Base-by-base conservation (phyloP, 2,113 vertebrate genomes). In the Alces alces region DNA sequence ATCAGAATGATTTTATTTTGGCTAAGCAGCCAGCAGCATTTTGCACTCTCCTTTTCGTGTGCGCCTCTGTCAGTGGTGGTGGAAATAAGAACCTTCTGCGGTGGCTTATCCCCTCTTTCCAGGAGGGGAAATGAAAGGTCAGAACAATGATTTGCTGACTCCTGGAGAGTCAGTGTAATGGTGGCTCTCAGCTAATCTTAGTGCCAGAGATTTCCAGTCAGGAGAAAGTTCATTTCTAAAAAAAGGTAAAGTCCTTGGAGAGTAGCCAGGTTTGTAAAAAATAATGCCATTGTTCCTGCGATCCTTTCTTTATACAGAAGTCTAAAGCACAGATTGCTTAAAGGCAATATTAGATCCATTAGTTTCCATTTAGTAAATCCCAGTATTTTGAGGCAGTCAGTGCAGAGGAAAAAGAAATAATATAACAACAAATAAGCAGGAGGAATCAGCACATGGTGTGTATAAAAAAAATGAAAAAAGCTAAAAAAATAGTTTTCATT, bases 141-240 rank as follows among this genome's bases (percentile, higher is more conserved):
- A 95, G 64, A 57, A 73, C n/a, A 19, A 54, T 10, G 60, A 86
- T 57, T 92, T 96, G 70, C 90, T 64, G 87, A 64, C 95, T 19
- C 2, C 21, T 0, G 4, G 21, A 57, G 88, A n/a, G 54, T 14
- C 30, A 39, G 16, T 2, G 11, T 23, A 3, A 52, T 7, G 43
- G 76, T 60, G 45, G 3, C 25, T 80, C 47, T 88, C 23, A 21
- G 64, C 87, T 85, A 13, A 78, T 82, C 86, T 89, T 2, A 76
- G 64, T 54, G 55, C 6, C 33, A 19, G 45, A 64, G 61, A 60
- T n/a, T 80, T 85, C 58, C 11, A 7, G 45, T 39, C 7, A 23
- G 87, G 61, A 60, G 30, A 66, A 73, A 89, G 52, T 87, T 64
- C 79, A 50, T 47, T 43, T 89, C 39, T 17, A 9, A 92, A 89